These are phyloP conservation scores for Lipotes vexillifer DNA, from an alignment of 2,113 vertebrate genomes.

Conservation along the genomic window DNA sequence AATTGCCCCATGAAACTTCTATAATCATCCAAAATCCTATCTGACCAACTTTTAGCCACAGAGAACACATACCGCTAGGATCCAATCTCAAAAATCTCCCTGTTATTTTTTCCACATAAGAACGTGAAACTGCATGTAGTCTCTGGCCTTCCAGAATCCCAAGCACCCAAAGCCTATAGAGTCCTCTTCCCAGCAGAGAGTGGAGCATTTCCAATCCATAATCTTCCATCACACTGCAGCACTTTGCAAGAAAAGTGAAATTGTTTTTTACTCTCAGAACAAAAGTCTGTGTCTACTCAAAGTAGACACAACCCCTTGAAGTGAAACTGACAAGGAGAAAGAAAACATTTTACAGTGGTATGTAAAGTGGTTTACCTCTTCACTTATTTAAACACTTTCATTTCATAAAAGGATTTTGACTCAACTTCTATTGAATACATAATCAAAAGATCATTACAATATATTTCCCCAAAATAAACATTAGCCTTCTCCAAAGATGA, in stretches of 20 bases:
- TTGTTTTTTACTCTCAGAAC: not conserved
- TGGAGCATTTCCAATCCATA: not conserved
- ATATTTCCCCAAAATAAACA: not conserved
- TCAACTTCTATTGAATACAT: not conserved
- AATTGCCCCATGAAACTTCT: not conserved
- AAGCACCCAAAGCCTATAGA: rapidly evolving
- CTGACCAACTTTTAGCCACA: not conserved
- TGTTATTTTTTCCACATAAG: not conserved
- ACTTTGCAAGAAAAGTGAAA: not conserved
- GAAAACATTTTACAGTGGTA: not conserved
- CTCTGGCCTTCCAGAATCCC: not conserved
- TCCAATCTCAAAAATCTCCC: not conserved
- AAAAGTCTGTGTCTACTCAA: not conserved
- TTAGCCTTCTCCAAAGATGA: not conserved
- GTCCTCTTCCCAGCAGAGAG: not conserved
- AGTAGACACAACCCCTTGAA: not conserved
- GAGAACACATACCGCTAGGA: not conserved
- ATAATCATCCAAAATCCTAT: not conserved
- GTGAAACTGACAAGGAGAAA: not conserved
- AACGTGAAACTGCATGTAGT: not conserved
- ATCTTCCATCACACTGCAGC: not conserved
- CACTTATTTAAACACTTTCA: not conserved
- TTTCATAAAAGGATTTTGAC: not conserved
- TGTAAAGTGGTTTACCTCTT: not conserved
- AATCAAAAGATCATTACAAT: not conserved